Conservation (phyloP, 2,113 vertebrate species). For the Marmota flaviventris region DNA sequence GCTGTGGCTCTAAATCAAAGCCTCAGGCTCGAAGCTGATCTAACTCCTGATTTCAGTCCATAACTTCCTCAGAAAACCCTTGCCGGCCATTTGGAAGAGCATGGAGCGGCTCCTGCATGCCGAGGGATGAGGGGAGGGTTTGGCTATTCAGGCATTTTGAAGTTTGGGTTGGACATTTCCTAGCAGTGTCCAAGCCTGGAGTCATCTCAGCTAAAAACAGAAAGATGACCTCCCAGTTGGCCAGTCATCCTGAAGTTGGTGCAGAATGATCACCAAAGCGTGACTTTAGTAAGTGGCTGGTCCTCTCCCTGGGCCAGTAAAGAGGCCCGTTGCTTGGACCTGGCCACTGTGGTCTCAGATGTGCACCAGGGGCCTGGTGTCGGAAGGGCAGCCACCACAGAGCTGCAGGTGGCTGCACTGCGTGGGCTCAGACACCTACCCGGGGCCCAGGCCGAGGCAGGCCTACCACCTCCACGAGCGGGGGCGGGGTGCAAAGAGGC, state of each 20-base stretch:
- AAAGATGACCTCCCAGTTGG: background rate
- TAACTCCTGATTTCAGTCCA: background rate
- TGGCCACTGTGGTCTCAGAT: background rate
- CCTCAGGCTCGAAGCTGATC: background rate
- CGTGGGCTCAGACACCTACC: background rate
- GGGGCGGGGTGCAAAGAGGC: too few relatives aligned
- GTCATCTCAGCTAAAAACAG: background rate
- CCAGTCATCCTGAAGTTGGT: background rate
- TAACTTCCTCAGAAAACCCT: conserved; percentile 37
- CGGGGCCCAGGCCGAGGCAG: background rate
- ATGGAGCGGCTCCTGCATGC: background rate
- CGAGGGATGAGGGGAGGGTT: background rate
- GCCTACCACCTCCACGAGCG: background rate
- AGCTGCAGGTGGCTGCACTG: background rate
- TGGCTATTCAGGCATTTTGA: background rate
- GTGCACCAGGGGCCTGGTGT: fast-evolving
- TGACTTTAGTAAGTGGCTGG: fast-evolving
- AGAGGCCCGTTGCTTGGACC: background rate
- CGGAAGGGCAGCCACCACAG: background rate
- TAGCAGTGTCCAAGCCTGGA: background rate
- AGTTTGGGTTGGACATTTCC: background rate
- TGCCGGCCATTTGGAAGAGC: conserved; percentile 21
- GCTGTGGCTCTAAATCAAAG: background rate
- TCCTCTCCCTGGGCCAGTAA: background rate
- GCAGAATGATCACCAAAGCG: background rate